These are phyloP conservation scores for Sebastes dallii DNA, from an alignment of 2,797 vertebrate species.

Conservation along the genomic window DNA sequence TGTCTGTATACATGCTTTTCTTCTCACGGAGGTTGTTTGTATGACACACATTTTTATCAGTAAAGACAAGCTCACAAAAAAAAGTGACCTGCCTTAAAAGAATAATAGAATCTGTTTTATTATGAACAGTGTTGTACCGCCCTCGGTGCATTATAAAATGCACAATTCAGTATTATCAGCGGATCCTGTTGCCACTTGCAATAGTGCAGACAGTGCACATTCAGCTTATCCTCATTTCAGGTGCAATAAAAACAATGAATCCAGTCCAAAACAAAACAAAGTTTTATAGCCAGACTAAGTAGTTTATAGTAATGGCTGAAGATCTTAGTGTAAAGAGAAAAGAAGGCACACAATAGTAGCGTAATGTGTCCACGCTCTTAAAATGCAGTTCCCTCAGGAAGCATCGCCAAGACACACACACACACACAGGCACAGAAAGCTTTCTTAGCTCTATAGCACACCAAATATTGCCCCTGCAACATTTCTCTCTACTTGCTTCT, in stretches of 20 bases:
- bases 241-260: conserved; percentile 60
- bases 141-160: conserved; percentile 21
- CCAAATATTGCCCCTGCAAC: conserved; percentile 38
- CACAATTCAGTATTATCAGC: conserved; percentile 31
- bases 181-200: conserved; percentile 30
- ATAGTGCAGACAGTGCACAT: conserved; percentile 44
- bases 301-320: conserved; percentile 44
- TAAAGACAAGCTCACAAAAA: conserved; percentile 1
- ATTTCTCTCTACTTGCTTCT: conserved; percentile 23
- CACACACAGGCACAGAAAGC: conserved; percentile 10
- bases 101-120: background rate
- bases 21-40: background rate
- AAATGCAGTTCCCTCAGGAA: conserved; percentile 34
- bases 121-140: background rate
- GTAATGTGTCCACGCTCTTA: conserved; percentile 18
- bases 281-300: conserved; percentile 57
- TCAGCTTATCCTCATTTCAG: conserved; percentile 45
- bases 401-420: background rate
- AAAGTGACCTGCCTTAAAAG: background rate
- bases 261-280: conserved; percentile 56
- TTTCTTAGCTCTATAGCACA: conserved; percentile 21
- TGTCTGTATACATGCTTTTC: background rate
- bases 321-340: conserved; percentile 36
- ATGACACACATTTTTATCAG: background rate
- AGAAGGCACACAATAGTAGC: conserved; percentile 7